Evolutionary conservation across 2,888 invertebrate genomes (phyloP), one percentile per base, ranked within the genome.

Genomic region (Eretmocerus hayati): DNA sequence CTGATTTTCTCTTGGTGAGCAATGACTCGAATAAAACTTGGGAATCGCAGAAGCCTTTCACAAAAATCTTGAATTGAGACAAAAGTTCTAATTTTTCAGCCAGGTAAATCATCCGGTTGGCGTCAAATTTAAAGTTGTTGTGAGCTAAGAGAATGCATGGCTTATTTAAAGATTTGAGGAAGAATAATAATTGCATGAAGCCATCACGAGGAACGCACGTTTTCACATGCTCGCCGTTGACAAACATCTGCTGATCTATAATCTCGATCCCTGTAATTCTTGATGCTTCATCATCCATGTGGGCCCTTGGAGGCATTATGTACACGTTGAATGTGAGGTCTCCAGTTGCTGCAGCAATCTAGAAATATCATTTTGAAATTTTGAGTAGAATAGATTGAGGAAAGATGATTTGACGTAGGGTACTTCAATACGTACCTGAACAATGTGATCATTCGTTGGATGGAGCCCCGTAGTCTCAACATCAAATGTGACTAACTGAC

Each of bases 61-160:
- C 30, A 37, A 48, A 48, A n/a, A 48, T 2, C 22, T 36, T 23
- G 3, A 42, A 11, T 42, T 48, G 42, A 11, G 36, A 42, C 2
- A 31, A 22, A 23, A 42, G 22, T 31, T 23, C 16, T 23, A 37
- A 21, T 16, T 20, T 9, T 18, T 30, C 18, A 8, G 40, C 39
- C 23, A 38, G 23, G 11, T 39, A 21, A 9, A 46, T 39, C 4
- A 46, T 22, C 23, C 16, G n/a, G 5, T 6, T 6, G 16, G 42
- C 42, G 23, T 42, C 35, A 36, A 36, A 36, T 41, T 35, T 47
- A 15, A 40, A 40, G 15, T 36, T 11, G 18, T 47, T 47, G n/a
- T 47, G 46, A 2, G 41, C 41, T 19, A 47, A 6, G n/a, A 36
- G 30, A 35, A 40, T 41, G 16, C 40, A 33, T 26, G 46, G 36